These are phyloP conservation scores for Hydrotaea cyrtoneurina DNA, from an alignment of 2,888 invertebrate species.

Conservation along the genomic window DNA sequence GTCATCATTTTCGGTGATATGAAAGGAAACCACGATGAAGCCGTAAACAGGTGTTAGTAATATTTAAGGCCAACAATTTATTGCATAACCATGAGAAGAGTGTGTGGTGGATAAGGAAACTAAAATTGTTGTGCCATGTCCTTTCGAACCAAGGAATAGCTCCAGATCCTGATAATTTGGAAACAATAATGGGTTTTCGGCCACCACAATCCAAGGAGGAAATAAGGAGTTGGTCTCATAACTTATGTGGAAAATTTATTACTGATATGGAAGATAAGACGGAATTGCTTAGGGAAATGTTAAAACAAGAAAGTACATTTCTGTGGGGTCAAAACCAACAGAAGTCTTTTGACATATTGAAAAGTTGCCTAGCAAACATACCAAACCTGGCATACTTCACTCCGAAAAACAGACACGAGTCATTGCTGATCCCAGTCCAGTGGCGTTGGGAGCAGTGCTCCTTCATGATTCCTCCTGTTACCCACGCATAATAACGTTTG, in stretches of 20 bases:
- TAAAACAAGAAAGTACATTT: slow-evolving; percentile 54
- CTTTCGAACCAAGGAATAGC: slow-evolving; percentile 52
- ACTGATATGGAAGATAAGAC: slow-evolving; percentile 59
- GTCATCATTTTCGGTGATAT: slow-evolving; percentile 71
- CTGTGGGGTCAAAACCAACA: slow-evolving; percentile 47
- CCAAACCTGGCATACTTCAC: slow-evolving; percentile 54
- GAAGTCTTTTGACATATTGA: slow-evolving; percentile 42
- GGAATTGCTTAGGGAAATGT: slow-evolving; percentile 50
- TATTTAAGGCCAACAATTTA: slow-evolving; percentile 68
- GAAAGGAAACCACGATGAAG: slow-evolving; percentile 71
- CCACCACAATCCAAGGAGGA: slow-evolving; percentile 48
- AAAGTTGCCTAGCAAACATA: slow-evolving; percentile 26
- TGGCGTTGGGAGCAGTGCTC: slow-evolving; percentile 69
- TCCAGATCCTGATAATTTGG: slow-evolving; percentile 65
- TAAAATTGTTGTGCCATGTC: slow-evolving; percentile 37
- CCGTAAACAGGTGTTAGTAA: slow-evolving; percentile 67
- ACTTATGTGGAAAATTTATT: not conserved
- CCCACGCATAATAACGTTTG: slow-evolving; percentile 53
- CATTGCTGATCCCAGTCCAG: slow-evolving; percentile 75
- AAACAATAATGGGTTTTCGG: slow-evolving; percentile 56
- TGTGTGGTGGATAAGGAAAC: not conserved
- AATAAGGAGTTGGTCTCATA: slow-evolving; percentile 56
- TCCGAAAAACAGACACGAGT: slow-evolving; percentile 64
- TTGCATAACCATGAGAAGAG: not conserved
- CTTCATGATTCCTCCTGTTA: slow-evolving; percentile 29